Percentiles rank a stretch among this genome's conserved stretches.
Conservation (phyloP, 1,140 invertebrate genomes). For the Brachionus calyciflorus region DNA sequence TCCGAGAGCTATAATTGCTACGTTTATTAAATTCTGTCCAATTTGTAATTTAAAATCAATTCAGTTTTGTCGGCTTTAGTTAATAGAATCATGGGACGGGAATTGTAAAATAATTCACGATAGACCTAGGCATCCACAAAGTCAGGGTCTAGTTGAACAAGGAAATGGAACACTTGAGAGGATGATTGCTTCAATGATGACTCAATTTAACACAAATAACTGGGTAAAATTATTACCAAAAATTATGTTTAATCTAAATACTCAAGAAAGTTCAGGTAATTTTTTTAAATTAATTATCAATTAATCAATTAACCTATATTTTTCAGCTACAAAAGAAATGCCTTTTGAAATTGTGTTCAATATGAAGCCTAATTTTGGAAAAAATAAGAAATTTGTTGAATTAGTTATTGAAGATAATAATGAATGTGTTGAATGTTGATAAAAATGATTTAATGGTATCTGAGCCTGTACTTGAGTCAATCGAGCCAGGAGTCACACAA, state of each 20-base stretch:
- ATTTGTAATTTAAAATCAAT: too few relatives aligned
- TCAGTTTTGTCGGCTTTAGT: too few relatives aligned
- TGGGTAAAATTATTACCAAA: neutral
- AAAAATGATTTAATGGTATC: too few relatives aligned
- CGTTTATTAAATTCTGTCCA: too few relatives aligned
- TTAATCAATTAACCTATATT: slow-evolving; percentile 6
- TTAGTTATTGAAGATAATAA: slow-evolving; percentile 1
- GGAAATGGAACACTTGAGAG: too few relatives aligned
- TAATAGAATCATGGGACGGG: neutral
- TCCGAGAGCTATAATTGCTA: neutral
- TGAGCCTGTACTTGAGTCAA: too few relatives aligned
- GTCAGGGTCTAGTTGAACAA: too few relatives aligned
- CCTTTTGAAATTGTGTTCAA: slow-evolving; percentile 12
- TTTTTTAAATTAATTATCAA: neutral
- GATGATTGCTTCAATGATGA: too few relatives aligned
- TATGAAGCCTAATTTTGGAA: slow-evolving; percentile 9
- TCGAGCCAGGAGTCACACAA: too few relatives aligned
- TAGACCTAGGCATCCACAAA: too few relatives aligned
- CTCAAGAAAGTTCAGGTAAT: neutral
- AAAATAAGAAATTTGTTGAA: slow-evolving; percentile 6
- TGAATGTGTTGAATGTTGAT: slow-evolving; percentile 1
- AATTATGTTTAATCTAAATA: neutral
- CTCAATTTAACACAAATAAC: too few relatives aligned
- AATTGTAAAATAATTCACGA: neutral
- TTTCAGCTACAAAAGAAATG: slow-evolving; percentile 8